These are phyloP conservation scores for Patagioenas fasciata DNA, from an alignment of 2,113 vertebrate genomes.

Conservation along the genomic window DNA sequence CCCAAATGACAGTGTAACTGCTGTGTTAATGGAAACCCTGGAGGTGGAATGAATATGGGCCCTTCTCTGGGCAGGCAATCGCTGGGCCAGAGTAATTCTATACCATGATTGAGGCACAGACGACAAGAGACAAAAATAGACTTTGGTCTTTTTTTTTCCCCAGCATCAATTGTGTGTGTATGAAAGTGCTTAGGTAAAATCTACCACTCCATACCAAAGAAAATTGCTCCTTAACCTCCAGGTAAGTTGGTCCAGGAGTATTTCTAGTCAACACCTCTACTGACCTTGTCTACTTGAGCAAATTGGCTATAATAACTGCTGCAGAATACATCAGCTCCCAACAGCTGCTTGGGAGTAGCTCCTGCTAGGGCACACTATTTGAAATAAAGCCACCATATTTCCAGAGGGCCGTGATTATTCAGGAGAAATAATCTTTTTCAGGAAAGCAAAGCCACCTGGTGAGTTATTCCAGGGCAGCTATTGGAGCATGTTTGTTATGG, in stretches of 20 bases:
- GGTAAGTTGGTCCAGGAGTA: constrained; percentile 1
- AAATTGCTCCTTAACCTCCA: constrained; percentile 29
- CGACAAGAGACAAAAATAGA: constrained; percentile 26
- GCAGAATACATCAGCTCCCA: not conserved
- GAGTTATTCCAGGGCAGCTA: not conserved
- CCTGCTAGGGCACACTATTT: not conserved
- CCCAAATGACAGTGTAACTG: constrained; percentile 56
- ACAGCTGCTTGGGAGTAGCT: not conserved
- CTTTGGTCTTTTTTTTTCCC: not conserved
- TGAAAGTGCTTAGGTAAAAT: constrained; percentile 11
- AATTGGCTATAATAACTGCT: not conserved
- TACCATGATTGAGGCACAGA: not conserved
- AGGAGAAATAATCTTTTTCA: not conserved
- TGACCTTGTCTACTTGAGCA: not conserved
- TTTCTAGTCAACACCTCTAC: not conserved
- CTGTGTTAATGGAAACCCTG: constrained; percentile 64
- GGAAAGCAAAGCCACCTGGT: not conserved
- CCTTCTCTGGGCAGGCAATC: constrained; percentile 15
- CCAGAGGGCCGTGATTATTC: not conserved
- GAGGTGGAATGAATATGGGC: constrained; percentile 50
- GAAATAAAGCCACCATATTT: not conserved
- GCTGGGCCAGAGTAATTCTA: constrained; percentile 45
- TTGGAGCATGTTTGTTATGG: not conserved
- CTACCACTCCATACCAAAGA: not conserved
- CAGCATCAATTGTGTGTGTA: not conserved